These are phyloP conservation scores for Cephus pygmeus DNA, from an alignment of 2,888 invertebrate genomes.

Conservation along the genomic window DNA sequence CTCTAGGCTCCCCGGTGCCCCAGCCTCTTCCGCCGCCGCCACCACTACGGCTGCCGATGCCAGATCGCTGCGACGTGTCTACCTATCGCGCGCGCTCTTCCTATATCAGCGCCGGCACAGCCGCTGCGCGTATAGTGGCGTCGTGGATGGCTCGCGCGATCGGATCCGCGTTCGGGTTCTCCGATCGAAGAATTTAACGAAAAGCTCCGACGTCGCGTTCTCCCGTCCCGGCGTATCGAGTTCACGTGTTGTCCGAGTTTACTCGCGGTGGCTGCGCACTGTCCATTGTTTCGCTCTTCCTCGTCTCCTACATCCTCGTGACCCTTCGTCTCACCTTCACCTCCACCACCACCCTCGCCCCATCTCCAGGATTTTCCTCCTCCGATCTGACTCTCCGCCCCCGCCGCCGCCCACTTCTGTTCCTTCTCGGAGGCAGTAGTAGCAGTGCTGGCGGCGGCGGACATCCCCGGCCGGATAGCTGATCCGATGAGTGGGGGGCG, in stretches of 20 bases:
- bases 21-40: not conserved
- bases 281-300: slow-evolving; percentile 54
- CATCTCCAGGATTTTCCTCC: not conserved
- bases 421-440: not conserved
- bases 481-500: slow-evolving; percentile 48
- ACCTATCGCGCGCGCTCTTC: slow-evolving; percentile 4
- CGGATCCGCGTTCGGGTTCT: not conserved
- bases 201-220: not conserved
- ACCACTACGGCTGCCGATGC: not conserved
- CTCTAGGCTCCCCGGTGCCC: slow-evolving; percentile 13
- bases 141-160: slow-evolving; percentile 2
- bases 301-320: not conserved
- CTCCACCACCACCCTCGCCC: not conserved
- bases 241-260: not conserved
- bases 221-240: not conserved
- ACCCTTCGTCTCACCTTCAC: not conserved
- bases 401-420: not conserved
- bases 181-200: not conserved
- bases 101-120: slow-evolving; percentile 3
- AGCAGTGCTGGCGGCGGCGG: slow-evolving; percentile 25
- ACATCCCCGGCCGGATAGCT: slow-evolving; percentile 49
- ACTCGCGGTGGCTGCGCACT: slow-evolving; percentile 43
- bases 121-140: not conserved
- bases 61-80: not conserved
- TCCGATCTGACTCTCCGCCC: not conserved